Evolutionary conservation across 1,140 invertebrate species (phyloP).

Genomic region (Chrysoperla carnea): DNA sequence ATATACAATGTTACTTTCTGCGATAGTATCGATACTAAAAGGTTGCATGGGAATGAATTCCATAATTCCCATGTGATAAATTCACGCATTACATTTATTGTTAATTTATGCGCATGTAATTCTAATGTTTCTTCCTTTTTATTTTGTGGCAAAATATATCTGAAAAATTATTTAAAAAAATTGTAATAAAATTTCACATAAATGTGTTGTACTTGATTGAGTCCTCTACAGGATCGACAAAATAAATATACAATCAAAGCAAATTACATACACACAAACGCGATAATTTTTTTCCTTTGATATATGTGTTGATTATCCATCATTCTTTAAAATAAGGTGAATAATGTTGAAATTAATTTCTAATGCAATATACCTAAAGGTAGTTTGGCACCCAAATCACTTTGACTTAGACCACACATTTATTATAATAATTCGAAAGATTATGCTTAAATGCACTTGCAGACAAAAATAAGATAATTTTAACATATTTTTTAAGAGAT

Average conservation of each 20-base stretch:
- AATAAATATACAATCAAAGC: not conserved
- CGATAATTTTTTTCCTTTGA: too few species aligned
- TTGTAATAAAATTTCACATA: not conserved
- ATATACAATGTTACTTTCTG: slow-evolving; percentile 32
- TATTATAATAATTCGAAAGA: too few species aligned
- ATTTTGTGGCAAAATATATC: slow-evolving; percentile 25
- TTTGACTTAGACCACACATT: too few species aligned
- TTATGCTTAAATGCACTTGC: too few species aligned
- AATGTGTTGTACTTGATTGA: not conserved
- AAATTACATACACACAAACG: not conserved
- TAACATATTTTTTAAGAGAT: too few species aligned
- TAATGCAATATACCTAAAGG: too few species aligned
- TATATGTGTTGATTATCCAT: too few species aligned
- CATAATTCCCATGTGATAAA: slow-evolving; percentile 44
- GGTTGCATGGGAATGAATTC: slow-evolving; percentile 41
- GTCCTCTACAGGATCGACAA: not conserved
- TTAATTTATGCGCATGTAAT: slow-evolving; percentile 34
- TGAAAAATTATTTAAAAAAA: slow-evolving; percentile 6
- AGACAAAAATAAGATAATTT: too few species aligned
- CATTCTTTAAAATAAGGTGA: too few species aligned
- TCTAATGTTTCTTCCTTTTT: slow-evolving; percentile 27
- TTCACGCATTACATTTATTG: slow-evolving; percentile 35
- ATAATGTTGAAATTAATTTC: too few species aligned
- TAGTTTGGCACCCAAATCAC: too few species aligned
- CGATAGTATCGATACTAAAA: slow-evolving; percentile 37